These are phyloP conservation scores for Mobula birostris DNA, from an alignment of 2,113 vertebrate species.

Conservation along the genomic window DNA sequence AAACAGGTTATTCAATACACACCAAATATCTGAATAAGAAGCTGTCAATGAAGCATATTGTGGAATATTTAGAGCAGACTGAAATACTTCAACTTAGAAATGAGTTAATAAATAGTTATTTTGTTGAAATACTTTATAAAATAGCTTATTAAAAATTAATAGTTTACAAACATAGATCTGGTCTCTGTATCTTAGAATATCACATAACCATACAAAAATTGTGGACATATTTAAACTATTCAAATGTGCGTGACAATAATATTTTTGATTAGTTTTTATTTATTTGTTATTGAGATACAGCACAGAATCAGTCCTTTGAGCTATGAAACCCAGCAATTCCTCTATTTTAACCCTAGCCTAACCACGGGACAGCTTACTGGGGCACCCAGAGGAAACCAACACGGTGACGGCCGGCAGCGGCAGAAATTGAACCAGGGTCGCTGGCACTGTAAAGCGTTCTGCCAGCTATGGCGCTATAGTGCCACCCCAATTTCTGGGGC, in stretches of 20 bases:
- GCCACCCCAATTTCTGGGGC: not conserved
- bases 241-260: not conserved
- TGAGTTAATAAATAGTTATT: not conserved
- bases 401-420: too few species aligned
- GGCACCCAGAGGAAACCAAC: too few species aligned
- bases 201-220: not conserved
- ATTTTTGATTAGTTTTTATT: not conserved
- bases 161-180: not conserved
- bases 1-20: not conserved
- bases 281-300: too few species aligned
- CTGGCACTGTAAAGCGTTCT: too few species aligned
- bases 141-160: not conserved
- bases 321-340: too few species aligned
- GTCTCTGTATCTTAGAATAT: not conserved
- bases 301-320: too few species aligned
- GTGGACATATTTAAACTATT: not conserved
- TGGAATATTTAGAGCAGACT: not conserved
- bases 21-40: not conserved
- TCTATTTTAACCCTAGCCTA: too few species aligned
- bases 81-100: not conserved
- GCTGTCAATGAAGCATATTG: not conserved
- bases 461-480: too few species aligned
- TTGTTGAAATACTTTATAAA: not conserved
- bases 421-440: too few species aligned
- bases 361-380: too few species aligned